Conservation (phyloP, 2,888 invertebrate genomes). For the Gandaritis pyraliata region DNA sequence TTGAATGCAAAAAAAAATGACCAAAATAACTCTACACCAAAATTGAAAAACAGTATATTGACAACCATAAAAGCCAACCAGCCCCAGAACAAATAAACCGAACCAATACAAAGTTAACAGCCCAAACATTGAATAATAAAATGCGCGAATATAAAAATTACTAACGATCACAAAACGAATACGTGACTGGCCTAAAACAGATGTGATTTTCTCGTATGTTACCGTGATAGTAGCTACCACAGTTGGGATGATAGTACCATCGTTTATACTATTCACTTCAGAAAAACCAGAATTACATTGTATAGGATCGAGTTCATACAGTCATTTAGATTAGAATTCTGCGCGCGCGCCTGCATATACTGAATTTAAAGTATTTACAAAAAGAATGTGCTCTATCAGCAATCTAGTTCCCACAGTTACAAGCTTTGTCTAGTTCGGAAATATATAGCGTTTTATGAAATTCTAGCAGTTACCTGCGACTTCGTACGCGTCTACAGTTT, state of each 20-base stretch:
- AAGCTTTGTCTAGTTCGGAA: no score
- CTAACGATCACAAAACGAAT: slow-evolving; percentile 50
- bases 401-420: no score
- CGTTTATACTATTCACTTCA: background rate
- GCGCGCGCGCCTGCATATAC: no score
- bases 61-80: background rate
- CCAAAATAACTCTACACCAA: background rate
- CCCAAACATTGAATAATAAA: slow-evolving; percentile 33
- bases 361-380: no score
- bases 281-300: no score
- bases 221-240: slow-evolving; percentile 10
- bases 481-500: no score
- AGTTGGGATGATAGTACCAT: background rate
- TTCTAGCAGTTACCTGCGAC: no score
- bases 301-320: no score
- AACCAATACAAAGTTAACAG: slow-evolving; percentile 21
- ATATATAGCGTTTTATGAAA: no score
- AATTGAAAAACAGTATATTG: background rate
- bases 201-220: slow-evolving; percentile 38
- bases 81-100: slow-evolving; percentile 16
- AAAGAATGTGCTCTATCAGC: no score
- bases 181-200: slow-evolving; percentile 51
- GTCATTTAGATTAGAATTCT: no score
- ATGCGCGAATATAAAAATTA: slow-evolving; percentile 43
- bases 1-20: no score